Evolutionary conservation across 2,888 invertebrate species (phyloP).

Genomic region (Brassicogethes aeneus): DNA sequence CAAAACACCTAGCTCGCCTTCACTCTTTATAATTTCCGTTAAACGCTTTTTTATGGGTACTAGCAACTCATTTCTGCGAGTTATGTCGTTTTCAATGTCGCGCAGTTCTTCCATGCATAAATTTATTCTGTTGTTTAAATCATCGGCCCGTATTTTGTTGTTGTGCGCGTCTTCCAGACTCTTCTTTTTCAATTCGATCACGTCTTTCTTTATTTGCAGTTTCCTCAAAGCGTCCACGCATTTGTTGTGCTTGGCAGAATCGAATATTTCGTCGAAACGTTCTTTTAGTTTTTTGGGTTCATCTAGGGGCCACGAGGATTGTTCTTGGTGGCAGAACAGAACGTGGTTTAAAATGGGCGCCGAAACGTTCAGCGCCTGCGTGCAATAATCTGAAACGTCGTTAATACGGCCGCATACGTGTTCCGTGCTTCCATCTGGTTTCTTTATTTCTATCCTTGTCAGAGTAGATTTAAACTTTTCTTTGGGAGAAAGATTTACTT

Average conservation of each 20-base stretch:
- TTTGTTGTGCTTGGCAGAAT: conserved; percentile 85
- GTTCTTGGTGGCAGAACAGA: conserved; percentile 98
- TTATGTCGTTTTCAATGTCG: conserved; percentile 45
- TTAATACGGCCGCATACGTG: conserved; percentile 57
- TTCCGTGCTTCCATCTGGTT: conserved; percentile 22
- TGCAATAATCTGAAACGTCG: conserved; percentile 66
- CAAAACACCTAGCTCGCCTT: conserved; percentile 32
- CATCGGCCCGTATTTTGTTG: conserved; percentile 53
- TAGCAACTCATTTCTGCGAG: conserved; percentile 39
- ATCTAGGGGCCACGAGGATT: conserved; percentile 92
- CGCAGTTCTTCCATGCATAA: conserved; percentile 54
- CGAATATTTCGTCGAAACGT: conserved; percentile 97
- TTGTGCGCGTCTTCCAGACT: conserved; percentile 46
- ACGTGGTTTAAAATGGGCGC: conserved; percentile 93
- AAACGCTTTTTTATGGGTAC: conserved; percentile 39
- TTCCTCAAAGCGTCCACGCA: conserved; percentile 70
- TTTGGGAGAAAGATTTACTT: conserved; percentile 35
- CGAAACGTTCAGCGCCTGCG: conserved; percentile 71
- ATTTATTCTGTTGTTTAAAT: conserved; percentile 51
- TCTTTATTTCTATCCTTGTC: conserved; percentile 32
- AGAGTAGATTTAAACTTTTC: conserved; percentile 40
- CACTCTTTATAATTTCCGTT: conserved; percentile 35
- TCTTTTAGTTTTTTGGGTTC: conserved; percentile 90
- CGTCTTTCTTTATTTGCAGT: conserved; percentile 52
- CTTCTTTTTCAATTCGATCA: conserved; percentile 44